Evolutionary conservation across 2,113 vertebrate species (phyloP).

Genomic region (Cyrtonyx montezumae): DNA sequence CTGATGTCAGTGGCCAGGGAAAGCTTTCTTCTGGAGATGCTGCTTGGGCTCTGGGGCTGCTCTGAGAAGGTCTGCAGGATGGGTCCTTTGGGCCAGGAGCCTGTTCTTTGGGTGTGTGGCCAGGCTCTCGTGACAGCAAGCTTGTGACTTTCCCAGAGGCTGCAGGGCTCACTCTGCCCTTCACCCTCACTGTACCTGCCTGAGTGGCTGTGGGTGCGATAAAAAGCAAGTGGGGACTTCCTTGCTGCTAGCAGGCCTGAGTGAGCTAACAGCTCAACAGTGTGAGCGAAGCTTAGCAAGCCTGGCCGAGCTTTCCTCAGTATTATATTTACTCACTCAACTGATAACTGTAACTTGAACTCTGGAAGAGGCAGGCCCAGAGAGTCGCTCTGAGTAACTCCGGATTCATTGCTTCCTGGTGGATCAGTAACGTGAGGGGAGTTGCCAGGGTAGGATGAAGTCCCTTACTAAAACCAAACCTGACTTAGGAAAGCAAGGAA

Average conservation of each 20-base stretch:
- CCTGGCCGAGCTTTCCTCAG: not conserved
- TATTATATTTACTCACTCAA: not conserved
- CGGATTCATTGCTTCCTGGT: not conserved
- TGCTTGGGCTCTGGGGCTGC: not conserved
- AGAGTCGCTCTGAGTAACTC: not conserved
- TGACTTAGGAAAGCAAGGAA: not conserved
- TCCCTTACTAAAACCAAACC: constrained; percentile 40
- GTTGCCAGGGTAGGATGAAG: not conserved
- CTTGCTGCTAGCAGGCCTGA: not conserved
- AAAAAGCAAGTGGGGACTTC: not conserved
- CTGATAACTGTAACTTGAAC: constrained; percentile 33
- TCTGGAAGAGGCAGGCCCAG: not conserved
- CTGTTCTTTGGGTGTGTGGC: not conserved
- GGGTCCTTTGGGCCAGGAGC: not conserved
- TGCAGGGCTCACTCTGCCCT: not conserved
- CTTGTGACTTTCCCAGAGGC: not conserved
- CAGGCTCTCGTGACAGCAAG: not conserved
- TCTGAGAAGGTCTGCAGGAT: not conserved
- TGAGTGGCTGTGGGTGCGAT: not conserved
- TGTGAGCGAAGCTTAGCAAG: not conserved
- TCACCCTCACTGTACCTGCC: not conserved
- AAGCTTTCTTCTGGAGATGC: not conserved
- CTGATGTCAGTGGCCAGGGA: not conserved
- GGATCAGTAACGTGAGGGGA: constrained; percentile 18
- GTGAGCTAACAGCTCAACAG: not conserved